phyloP scores from a whole-genome alignment of 2,113 vertebrate genomes.

The Phrynosoma blainvillii region DNA sequence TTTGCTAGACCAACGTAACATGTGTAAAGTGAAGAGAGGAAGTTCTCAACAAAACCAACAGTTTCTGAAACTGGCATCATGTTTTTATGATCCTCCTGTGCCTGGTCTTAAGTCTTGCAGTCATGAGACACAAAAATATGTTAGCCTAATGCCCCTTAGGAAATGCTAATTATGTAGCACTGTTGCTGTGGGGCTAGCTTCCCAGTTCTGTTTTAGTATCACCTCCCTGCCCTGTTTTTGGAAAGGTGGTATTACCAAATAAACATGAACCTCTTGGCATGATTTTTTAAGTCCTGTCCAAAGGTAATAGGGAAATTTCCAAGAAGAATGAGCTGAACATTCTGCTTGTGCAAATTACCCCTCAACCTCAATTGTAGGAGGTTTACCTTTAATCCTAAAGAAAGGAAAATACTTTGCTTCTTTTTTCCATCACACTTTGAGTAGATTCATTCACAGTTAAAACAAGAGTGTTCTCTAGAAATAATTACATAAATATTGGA shows the following conservation, averaged over 20 bases:
- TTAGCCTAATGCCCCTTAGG: neutral
- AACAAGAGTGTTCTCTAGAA: constrained; percentile 10
- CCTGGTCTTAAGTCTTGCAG: neutral
- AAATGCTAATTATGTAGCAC: neutral
- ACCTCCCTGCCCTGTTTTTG: neutral
- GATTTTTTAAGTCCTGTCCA: constrained; percentile 4
- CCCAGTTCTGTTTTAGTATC: neutral
- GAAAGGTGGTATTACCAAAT: constrained; percentile 3
- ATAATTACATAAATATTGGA: constrained; percentile 9
- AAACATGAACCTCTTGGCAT: neutral
- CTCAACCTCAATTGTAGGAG: constrained; percentile 2
- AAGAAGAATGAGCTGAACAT: neutral
- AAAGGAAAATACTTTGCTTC: neutral
- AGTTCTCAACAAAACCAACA: neutral
- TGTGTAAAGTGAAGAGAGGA: neutral
- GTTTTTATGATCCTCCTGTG: constrained; percentile 2
- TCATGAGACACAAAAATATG: constrained; percentile 4
- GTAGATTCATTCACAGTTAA: constrained; percentile 12
- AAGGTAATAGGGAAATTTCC: constrained; percentile 40
- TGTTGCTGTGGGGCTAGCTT: neutral
- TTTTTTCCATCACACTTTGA: constrained; percentile 19
- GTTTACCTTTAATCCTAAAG: neutral
- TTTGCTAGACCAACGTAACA: neutral
- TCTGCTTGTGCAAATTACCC: neutral
- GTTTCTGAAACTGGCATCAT: neutral